A percentile compares a stretch with the other conserved stretches of the same genome.
These are phyloP conservation scores for Nixonia krombeini DNA, from an alignment of 1,140 invertebrate species.

Conservation along the genomic window DNA sequence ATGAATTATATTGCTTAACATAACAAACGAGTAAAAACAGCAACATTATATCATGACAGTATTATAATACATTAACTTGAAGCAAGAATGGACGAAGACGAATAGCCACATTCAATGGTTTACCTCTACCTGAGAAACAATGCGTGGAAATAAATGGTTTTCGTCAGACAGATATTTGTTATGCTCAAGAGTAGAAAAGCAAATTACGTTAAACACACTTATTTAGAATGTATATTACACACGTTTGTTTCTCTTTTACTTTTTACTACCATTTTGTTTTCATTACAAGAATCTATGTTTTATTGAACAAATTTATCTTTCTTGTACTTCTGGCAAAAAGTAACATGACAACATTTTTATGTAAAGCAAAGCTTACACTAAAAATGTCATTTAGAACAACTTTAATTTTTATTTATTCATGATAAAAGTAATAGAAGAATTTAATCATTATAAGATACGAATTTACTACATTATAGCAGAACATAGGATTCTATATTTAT, in stretches of 20 bases:
- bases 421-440: too few species aligned
- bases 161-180: conserved; percentile 60
- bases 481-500: too few species aligned
- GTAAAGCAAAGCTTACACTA: background rate
- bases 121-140: conserved; percentile 53
- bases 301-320: background rate
- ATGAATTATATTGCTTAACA: too few species aligned
- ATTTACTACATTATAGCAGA: too few species aligned
- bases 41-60: conserved; percentile 10
- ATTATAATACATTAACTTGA: conserved; percentile 41
- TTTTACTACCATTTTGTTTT: conserved; percentile 16
- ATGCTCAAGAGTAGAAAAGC: conserved; percentile 27
- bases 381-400: background rate
- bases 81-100: conserved; percentile 57
- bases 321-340: background rate
- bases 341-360: background rate
- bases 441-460: too few species aligned
- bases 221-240: conserved; percentile 18
- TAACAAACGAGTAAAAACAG: too few species aligned
- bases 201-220: conserved; percentile 24
- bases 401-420: too few species aligned
- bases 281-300: background rate
- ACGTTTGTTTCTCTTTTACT: conserved; percentile 28
- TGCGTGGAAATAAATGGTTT: conserved; percentile 61
- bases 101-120: conserved; percentile 51